Conservation (phyloP, 37 sponge, comb jelly and placozoan genomes). For the Hormiphora californensis region DNA sequence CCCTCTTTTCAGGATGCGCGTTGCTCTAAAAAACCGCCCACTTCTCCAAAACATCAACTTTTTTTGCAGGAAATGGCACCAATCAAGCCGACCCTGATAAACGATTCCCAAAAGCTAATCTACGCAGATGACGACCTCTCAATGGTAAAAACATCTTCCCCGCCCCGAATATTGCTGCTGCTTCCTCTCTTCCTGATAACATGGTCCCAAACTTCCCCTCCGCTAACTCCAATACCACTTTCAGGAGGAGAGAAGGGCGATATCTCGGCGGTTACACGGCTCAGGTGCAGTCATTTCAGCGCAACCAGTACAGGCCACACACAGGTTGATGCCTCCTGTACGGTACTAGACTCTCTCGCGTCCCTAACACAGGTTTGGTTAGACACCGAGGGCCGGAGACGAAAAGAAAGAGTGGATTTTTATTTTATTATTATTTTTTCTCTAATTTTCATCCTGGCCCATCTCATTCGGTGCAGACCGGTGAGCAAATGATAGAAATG, state of each 20-base stretch:
- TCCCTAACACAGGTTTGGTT: conserved; percentile 28
- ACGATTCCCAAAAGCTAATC: conserved; percentile 29
- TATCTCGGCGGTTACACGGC: not conserved
- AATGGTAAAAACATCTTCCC: too few relatives aligned
- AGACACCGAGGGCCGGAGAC: too few relatives aligned
- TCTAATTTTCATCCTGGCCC: too few relatives aligned
- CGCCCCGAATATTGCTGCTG: too few relatives aligned
- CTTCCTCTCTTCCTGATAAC: too few relatives aligned
- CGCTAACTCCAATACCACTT: not conserved
- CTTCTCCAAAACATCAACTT: not conserved
- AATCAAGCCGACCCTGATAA: conserved; percentile 30
- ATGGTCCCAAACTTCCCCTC: too few relatives aligned
- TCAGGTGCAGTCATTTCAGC: conserved; percentile 3
- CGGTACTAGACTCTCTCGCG: not conserved
- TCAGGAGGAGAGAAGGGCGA: conserved; percentile 34
- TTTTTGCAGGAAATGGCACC: conserved; percentile 29
- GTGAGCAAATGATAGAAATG: not conserved
- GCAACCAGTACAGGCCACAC: not conserved
- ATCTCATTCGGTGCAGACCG: too few relatives aligned
- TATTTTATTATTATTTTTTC: too few relatives aligned
- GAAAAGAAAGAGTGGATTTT: too few relatives aligned
- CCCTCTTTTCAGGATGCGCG: not conserved
- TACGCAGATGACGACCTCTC: conserved; percentile 49
- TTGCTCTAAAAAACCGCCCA: not conserved
- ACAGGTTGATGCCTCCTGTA: not conserved